These are phyloP conservation scores for Hyphantria cunea DNA, from an alignment of 1,140 invertebrate genomes.

Conservation along the genomic window DNA sequence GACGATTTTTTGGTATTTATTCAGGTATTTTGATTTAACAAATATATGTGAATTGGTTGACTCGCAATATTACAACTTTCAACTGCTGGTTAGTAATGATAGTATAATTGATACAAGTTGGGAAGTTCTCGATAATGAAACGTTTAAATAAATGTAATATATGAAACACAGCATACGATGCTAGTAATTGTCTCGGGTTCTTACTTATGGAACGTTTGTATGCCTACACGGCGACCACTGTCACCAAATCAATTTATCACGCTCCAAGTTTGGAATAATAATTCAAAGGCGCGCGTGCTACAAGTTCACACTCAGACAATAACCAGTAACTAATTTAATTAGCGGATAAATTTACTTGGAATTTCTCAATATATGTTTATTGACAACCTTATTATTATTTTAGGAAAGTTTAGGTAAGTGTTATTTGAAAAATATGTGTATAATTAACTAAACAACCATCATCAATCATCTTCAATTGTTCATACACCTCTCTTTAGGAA, in stretches of 20 bases:
- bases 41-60: not conserved
- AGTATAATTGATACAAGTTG: slow-evolving; percentile 18
- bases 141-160: slow-evolving; percentile 29
- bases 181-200: slow-evolving; percentile 56
- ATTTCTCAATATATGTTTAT: slow-evolving; percentile 28
- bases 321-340: slow-evolving; percentile 65
- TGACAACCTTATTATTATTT: slow-evolving; percentile 11
- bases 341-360: slow-evolving; percentile 51
- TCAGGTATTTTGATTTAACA: too few relatives aligned
- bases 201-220: slow-evolving; percentile 57
- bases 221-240: slow-evolving; percentile 54
- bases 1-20: too few relatives aligned
- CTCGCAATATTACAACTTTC: slow-evolving; percentile 1
- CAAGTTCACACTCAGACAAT: slow-evolving; percentile 64
- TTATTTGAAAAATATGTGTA: not conserved
- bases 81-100: slow-evolving; percentile 6
- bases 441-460: too few relatives aligned
- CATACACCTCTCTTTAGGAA: too few relatives aligned
- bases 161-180: slow-evolving; percentile 28
- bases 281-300: slow-evolving; percentile 57
- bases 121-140: slow-evolving; percentile 24
- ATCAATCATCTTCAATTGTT: too few relatives aligned
- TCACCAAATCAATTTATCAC: slow-evolving; percentile 74
- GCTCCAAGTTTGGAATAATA: slow-evolving; percentile 63
- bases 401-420: not conserved